Conservation (phyloP, 2,113 vertebrate genomes). For the Epinephelus lanceolatus region DNA sequence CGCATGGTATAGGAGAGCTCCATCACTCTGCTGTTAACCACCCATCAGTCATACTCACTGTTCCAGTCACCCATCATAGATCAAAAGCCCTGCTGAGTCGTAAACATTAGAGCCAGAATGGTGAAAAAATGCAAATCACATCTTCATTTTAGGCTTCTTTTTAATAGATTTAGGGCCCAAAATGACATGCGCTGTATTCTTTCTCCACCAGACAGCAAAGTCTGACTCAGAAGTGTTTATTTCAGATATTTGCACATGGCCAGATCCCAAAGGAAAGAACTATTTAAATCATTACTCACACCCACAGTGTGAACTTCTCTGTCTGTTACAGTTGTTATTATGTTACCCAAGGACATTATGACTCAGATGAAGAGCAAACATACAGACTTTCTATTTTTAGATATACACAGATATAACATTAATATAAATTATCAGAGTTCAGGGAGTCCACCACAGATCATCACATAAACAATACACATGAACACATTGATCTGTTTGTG, state of each 20-base stretch:
- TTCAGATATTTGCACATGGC: slow-evolving; percentile 50
- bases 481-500: slow-evolving; percentile 12
- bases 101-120: slow-evolving; percentile 54
- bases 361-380: slow-evolving; percentile 56
- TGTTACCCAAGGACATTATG: slow-evolving; percentile 45
- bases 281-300: slow-evolving; percentile 56
- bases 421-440: slow-evolving; percentile 15
- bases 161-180: slow-evolving; percentile 15
- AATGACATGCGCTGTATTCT: slow-evolving; percentile 5
- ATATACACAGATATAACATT: slow-evolving; percentile 23
- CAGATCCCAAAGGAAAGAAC: slow-evolving; percentile 47
- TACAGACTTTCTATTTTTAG: slow-evolving; percentile 48
- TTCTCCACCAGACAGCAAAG: slow-evolving; percentile 41
- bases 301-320: slow-evolving; percentile 45
- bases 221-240: slow-evolving; percentile 49
- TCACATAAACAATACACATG: slow-evolving; percentile 10
- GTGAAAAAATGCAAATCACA: slow-evolving; percentile 63
- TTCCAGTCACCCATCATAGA: slow-evolving; percentile 35
- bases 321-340: slow-evolving; percentile 42
- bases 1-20: slow-evolving; percentile 44
- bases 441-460: not conserved
- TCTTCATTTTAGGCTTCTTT: slow-evolving; percentile 30
- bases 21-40: slow-evolving; percentile 59
- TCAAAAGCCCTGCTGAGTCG: slow-evolving; percentile 49
- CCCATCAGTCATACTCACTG: slow-evolving; percentile 62